Conservation (phyloP, 2,888 invertebrate genomes). For the Byasa hedistus region DNA sequence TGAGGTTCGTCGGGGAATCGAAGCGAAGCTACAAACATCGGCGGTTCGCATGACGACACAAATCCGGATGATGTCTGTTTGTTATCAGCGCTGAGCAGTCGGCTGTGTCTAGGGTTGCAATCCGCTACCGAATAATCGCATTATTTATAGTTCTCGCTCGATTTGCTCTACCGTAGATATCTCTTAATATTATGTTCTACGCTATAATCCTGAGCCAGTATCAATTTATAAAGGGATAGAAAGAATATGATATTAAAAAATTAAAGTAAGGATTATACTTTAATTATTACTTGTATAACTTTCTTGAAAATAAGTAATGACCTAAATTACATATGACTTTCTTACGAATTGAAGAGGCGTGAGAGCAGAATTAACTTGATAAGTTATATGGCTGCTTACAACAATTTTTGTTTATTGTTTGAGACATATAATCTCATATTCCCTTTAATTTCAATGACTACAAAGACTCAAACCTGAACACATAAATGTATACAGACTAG, state of each 20-base stretch:
- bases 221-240: slow-evolving; percentile 4
- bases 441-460: no score
- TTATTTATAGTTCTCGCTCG: slow-evolving; percentile 63
- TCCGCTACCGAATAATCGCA: slow-evolving; percentile 58
- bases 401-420: background rate
- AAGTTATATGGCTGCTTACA: background rate
- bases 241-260: background rate
- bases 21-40: slow-evolving; percentile 34
- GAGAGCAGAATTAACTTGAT: background rate
- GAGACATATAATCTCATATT: background rate
- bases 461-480: background rate
- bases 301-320: no score
- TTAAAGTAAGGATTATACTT: background rate
- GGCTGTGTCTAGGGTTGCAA: slow-evolving; percentile 62
- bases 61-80: slow-evolving; percentile 79
- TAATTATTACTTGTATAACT: background rate
- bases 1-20: slow-evolving; percentile 38
- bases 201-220: slow-evolving; percentile 14
- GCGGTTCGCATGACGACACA: slow-evolving; percentile 73
- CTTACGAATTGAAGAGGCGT: no score
- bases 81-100: slow-evolving; percentile 78
- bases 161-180: slow-evolving; percentile 46
- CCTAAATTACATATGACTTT: no score
- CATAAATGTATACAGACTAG: background rate
- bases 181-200: slow-evolving; percentile 16